These are phyloP conservation scores for Ariolimax columbianus DNA, from an alignment of 2,888 invertebrate species.

Conservation along the genomic window DNA sequence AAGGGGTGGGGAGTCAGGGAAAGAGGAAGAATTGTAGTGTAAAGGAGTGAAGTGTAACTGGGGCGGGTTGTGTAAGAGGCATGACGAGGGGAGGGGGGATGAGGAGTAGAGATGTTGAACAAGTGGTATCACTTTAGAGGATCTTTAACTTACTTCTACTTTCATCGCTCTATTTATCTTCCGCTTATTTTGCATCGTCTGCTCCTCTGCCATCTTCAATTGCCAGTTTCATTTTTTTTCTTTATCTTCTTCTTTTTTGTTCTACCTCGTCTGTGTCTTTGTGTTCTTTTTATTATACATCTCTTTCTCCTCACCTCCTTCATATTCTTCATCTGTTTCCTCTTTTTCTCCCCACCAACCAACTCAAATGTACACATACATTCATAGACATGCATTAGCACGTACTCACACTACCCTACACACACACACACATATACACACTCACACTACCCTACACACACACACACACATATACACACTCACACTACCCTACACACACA, in stretches of 20 bases:
- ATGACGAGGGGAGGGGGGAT: no score
- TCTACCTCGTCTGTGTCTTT: not conserved
- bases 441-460: no score
- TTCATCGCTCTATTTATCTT: not conserved
- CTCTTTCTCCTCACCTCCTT: not conserved
- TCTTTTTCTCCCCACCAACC: not conserved
- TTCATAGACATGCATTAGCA: no score
- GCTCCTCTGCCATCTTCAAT: not conserved
- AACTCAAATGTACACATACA: no score
- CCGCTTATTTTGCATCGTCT: not conserved
- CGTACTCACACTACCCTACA: not conserved
- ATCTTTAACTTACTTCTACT: not conserved
- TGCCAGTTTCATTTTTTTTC: not conserved
- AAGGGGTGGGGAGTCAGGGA: no score
- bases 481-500: no score
- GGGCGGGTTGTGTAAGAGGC: no score
- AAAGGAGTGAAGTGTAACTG: no score
- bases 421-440: conserved; percentile 9
- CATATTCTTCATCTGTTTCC: not conserved
- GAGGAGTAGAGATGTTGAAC: no score
- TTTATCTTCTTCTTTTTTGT: not conserved
- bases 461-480: no score
- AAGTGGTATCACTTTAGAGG: no score
- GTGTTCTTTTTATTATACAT: not conserved
- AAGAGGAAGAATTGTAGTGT: no score